Percentiles rank a stretch among this genome's conserved stretches.
phyloP scores from a whole-genome alignment of 2,797 vertebrate species.

The Onychomys arenicola region DNA sequence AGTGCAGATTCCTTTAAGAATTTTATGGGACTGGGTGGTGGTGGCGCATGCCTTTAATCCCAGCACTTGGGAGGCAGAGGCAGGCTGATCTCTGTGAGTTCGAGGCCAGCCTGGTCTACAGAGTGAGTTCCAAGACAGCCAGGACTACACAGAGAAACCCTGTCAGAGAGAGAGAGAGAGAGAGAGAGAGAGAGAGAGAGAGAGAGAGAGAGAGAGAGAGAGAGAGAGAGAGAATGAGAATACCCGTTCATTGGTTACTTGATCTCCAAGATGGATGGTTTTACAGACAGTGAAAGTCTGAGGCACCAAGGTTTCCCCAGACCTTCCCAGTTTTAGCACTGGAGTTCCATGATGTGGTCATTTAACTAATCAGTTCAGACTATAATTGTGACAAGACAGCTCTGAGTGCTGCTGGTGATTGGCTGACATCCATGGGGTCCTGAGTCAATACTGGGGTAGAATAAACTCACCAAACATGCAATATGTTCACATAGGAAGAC shows the following conservation, averaged over 20 bases:
- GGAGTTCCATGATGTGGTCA: accelerated
- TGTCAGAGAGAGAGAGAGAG: too few relatives aligned
- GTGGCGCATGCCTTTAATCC: not conserved
- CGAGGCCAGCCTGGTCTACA: not conserved
- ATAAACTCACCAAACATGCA: too few relatives aligned
- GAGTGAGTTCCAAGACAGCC: not conserved
- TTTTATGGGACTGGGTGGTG: not conserved
- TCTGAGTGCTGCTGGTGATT: not conserved
- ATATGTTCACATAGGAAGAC: not conserved
- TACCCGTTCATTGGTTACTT: not conserved
- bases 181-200: too few relatives aligned
- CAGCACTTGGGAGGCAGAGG: not conserved
- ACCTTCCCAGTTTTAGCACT: not conserved
- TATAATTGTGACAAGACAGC: not conserved
- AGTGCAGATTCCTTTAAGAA: not conserved
- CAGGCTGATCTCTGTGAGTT: not conserved
- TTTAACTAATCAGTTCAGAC: not conserved
- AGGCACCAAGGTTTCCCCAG: not conserved
- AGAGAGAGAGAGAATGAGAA: too few relatives aligned
- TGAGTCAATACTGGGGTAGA: not conserved
- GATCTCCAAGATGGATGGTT: not conserved
- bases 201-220: too few relatives aligned
- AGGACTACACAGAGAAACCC: not conserved
- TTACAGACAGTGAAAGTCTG: not conserved
- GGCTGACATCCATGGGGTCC: not conserved